Evolutionary conservation across 1,140 invertebrate species (phyloP).

Genomic region (Teleogryllus occipitalis): DNA sequence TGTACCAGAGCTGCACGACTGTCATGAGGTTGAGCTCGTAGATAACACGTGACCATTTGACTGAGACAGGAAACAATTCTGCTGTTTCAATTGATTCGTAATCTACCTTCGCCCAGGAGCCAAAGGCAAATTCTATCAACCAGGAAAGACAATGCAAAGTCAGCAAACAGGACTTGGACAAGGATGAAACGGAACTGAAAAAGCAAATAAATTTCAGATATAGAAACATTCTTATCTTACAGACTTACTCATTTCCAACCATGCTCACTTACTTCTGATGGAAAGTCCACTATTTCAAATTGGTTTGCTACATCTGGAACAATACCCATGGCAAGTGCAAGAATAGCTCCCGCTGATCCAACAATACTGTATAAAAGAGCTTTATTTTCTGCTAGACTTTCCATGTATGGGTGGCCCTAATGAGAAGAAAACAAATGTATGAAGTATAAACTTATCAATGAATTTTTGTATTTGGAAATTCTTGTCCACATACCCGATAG

Average conservation of each 20-base stretch:
- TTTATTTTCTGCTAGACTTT: conserved; percentile 85
- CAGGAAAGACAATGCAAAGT: conserved; percentile 73
- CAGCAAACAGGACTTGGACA: conserved; percentile 66
- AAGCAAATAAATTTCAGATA: conserved; percentile 31
- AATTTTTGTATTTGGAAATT: background rate
- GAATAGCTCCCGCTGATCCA: conserved; percentile 59
- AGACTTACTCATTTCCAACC: background rate
- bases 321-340: conserved; percentile 65
- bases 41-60: no score
- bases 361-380: conserved; percentile 84
- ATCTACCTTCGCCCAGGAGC: conserved; percentile 75
- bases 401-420: conserved; percentile 98
- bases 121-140: conserved; percentile 79
- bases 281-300: conserved; percentile 87
- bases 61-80: background rate
- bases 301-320: conserved; percentile 67
- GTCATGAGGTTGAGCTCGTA: no score
- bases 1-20: background rate
- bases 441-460: background rate
- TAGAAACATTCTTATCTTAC: background rate
- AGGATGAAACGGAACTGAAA: conserved; percentile 79
- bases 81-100: conserved; percentile 30
- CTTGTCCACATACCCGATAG: conserved; percentile 72
- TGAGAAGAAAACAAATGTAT: conserved; percentile 24
- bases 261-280: conserved; percentile 60